Conservation (phyloP, 2,888 invertebrate genomes). For the Drosophila colorata region DNA sequence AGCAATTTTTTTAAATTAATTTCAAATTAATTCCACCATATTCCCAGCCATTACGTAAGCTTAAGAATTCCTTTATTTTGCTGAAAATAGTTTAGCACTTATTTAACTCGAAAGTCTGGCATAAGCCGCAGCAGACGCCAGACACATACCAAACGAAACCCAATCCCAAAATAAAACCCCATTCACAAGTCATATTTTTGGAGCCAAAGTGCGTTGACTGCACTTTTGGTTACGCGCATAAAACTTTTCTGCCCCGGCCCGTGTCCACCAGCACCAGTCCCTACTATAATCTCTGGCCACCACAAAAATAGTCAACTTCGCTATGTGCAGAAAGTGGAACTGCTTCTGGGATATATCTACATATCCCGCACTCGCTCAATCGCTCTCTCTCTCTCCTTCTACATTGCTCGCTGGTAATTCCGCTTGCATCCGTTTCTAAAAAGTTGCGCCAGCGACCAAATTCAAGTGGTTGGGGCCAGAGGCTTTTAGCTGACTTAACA, state of each 20-base stretch:
- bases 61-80: conserved; percentile 4
- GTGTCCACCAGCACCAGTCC: conserved; percentile 3
- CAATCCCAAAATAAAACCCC: conserved; percentile 21
- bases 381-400: conserved; percentile 6
- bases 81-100: conserved; percentile 43
- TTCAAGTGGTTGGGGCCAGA: conserved; percentile 71
- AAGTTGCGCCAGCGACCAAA: conserved; percentile 63
- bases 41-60: conserved; percentile 5
- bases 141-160: conserved; percentile 41
- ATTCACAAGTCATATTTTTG: conserved; percentile 67
- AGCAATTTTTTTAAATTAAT: conserved; percentile 7
- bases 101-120: conserved; percentile 53
- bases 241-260: conserved; percentile 53
- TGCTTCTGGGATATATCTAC: conserved; percentile 9
- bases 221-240: conserved; percentile 69
- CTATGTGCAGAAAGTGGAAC: conserved; percentile 38
- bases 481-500: conserved; percentile 79
- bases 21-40: conserved; percentile 14
- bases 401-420: conserved; percentile 62
- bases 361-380: not conserved
- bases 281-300: conserved; percentile 10
- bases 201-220: conserved; percentile 72
- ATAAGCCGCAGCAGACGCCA: conserved; percentile 23
- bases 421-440: conserved; percentile 73
- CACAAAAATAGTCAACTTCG: conserved; percentile 61